Base-by-base conservation (phyloP, 2,888 invertebrate species). In the Tachina fera region DNA sequence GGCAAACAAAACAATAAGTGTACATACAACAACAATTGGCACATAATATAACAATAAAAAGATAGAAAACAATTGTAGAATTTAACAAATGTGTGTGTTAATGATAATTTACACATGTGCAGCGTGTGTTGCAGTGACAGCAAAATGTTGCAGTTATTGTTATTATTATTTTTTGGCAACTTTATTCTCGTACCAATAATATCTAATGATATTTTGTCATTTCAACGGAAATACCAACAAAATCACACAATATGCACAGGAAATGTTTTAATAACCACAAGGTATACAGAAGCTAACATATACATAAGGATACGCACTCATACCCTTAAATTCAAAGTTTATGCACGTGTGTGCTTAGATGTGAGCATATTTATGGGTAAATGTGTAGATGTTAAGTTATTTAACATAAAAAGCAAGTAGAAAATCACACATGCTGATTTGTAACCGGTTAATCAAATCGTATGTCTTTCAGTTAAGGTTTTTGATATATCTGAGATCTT, bases 261-360 rank as follows among this genome's bases (percentile, higher is more conserved):
- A 88, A 87, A 87, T 84, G 86, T 87, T 85, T 85, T 74, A 83
- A 86, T 79, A 82, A 84, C 87, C 82, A 80, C 85, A 85, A 85
- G 71, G 75, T 75, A 82, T 45, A 78, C 82, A 70, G 58, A 77
- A 58, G 39, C 39, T n/a, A 11, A 45, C 49, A 45, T 65, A 67
- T 19, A 31, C 39, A 41, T 58, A 11, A 5, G 31, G 45, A 60
- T 68, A 79, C 1, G 60, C 22, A 43, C 31, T 4, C 60, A 74
- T 14, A 61, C 51, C 75, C 14, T 43, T 19, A 76, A 51, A 60
- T 65, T 22, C 14, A 56, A n/a, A 70, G 47, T 16, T 19, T 56
- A 41, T 78, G 58, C 1, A 14, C 1, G 13, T 58, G 56, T 9
- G 0, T 13, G 22, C 6, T 2, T 11, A 56, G 1, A 13, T 10